Percentiles rank a stretch among this genome's conserved stretches.
Conservation (phyloP, 2,797 vertebrate species). For the Takifugu ocellatus region DNA sequence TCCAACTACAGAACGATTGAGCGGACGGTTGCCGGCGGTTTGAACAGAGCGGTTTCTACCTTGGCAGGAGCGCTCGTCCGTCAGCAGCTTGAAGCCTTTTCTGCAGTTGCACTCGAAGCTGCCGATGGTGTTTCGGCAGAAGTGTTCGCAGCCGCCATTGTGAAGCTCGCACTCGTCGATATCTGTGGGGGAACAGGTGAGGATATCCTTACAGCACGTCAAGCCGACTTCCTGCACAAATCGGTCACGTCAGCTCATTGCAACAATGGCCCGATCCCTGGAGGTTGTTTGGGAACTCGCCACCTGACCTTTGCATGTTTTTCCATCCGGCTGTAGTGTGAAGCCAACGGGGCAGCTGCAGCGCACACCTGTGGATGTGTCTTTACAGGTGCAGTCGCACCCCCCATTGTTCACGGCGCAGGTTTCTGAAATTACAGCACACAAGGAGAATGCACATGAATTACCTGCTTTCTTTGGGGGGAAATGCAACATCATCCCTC, state of each 20-base stretch:
- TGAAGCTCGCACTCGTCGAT: conserved; percentile 91
- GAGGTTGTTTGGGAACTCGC: background rate
- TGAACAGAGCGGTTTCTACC: conserved; percentile 70
- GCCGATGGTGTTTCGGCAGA: conserved; percentile 95
- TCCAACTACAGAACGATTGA: too few relatives aligned
- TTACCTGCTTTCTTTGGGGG: too few relatives aligned
- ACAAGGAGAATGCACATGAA: conserved; percentile 1
- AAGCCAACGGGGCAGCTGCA: conserved; percentile 96
- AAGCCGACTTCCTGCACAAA: background rate
- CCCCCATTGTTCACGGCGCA: conserved; percentile 97
- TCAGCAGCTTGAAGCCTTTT: conserved; percentile 96
- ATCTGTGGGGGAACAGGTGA: conserved; percentile 72
- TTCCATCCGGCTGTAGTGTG: conserved; percentile 91
- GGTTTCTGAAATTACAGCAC: conserved; percentile 81
- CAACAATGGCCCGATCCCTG: background rate
- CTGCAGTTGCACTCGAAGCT: conserved; percentile 98
- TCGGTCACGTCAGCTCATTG: background rate
- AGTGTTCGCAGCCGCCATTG: conserved; percentile 94
- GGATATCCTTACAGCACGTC: conserved; percentile 2
- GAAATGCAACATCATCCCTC: background rate
- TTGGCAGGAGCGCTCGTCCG: conserved; percentile 95
- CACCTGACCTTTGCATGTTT: conserved; percentile 93
- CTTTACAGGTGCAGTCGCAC: conserved; percentile 96
- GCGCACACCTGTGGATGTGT: conserved; percentile 97
- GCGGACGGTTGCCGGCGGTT: background rate